Evolutionary conservation across 2,113 vertebrate species (phyloP), one percentile per base, ranked within the genome.

Genomic region (Clinocottus analis): DNA sequence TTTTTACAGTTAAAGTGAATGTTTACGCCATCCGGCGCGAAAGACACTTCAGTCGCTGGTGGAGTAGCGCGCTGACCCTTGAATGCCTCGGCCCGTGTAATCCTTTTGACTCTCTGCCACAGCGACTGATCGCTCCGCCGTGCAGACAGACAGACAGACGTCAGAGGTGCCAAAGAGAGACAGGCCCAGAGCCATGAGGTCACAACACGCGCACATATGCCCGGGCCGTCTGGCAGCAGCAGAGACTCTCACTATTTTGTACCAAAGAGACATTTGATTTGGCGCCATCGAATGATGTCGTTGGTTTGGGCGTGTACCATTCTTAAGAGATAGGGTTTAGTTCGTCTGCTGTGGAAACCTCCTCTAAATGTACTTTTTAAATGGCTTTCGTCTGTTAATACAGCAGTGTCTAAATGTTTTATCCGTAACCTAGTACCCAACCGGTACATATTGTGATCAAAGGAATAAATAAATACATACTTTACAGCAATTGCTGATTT

Each of bases 21-120:
- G 33, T 25, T 43, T 56, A 9, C 35, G 21, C 66, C 68, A 37
- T 59, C 23, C 11, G 47, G 29, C 16, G 55, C 16, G 72, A 16
- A 45, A 19, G 41, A 73, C 56, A 68, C 45, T 72, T 68, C n/a
- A 31, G 39, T 64, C 43, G 41, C 71, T 66, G 59, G 51, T 43
- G 27, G 29, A 77, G 51, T 13, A 63, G 55, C 27, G 14, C 61
- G 41, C 71, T 87, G 79, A 86, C 86, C 85, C 62, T 77, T 47
- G 71, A 82, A 85, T 80, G 84, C 80, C 85, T 82, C 58, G 3
- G 67, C 77, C 45, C 59, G 37, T 79, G 78, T 84, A 73, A 84
- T 86, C 64, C 75, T 37, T 67, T 80, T 90, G 82, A 91, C 70
- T 82, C 81, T 41, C 51, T 66, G 88, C 84, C 87, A 88, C 61